These are phyloP conservation scores for Phlogophora meticulosa DNA, from an alignment of 2,888 invertebrate genomes.

Conservation along the genomic window DNA sequence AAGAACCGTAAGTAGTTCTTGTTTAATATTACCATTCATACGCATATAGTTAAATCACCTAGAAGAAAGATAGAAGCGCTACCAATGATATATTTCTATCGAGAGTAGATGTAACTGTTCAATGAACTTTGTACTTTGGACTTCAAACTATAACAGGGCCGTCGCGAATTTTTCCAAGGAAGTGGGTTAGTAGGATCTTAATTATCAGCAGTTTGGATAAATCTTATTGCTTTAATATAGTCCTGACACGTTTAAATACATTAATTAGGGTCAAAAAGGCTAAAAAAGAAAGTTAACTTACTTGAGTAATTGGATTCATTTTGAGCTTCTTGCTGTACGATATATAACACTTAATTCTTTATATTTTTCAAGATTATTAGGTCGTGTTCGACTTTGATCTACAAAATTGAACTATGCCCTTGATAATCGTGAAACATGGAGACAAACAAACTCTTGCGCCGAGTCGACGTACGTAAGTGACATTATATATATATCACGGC, in stretches of 20 bases:
- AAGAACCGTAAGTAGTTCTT: not conserved
- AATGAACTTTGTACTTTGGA: conserved; percentile 72
- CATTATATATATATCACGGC: conserved; percentile 46
- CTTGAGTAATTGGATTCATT: conserved; percentile 82
- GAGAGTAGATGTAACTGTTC: conserved; percentile 34
- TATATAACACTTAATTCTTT: conserved; percentile 8
- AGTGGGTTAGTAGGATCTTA: not conserved
- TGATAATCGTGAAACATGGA: conserved; percentile 37
- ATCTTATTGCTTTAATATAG: not conserved
- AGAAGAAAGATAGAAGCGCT: conserved; percentile 26
- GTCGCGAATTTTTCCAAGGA: conserved; percentile 11
- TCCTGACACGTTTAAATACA: not conserved
- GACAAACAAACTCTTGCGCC: conserved; percentile 65
- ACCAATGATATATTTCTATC: not conserved
- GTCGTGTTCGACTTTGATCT: conserved; percentile 53
- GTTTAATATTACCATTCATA: conserved; percentile 1
- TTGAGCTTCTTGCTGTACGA: conserved; percentile 20
- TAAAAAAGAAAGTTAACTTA: conserved; percentile 66
- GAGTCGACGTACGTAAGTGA: conserved; percentile 36
- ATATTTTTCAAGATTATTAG: conserved; percentile 17
- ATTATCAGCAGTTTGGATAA: not conserved
- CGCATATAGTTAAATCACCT: not conserved
- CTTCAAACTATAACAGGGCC: conserved; percentile 1
- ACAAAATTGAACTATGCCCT: conserved; percentile 54
- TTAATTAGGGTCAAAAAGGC: not conserved